Percentiles rank a stretch among this genome's conserved stretches.
Conservation (phyloP, 2,888 invertebrate species). For the Crepidodera aurea region DNA sequence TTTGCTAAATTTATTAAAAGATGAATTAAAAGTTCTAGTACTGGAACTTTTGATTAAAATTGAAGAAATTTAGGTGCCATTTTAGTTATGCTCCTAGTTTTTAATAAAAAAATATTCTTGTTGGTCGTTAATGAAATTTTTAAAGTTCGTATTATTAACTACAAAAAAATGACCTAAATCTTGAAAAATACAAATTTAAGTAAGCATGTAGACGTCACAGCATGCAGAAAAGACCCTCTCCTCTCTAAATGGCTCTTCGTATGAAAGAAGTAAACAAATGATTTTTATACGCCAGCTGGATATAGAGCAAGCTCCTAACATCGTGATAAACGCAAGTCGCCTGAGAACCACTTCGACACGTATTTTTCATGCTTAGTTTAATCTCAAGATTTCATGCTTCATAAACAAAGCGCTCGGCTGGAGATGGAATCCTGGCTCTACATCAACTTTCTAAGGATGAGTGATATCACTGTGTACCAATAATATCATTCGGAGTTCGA, state of each 20-base stretch:
- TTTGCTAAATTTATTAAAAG: too few relatives aligned
- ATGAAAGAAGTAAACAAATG: constrained; percentile 17
- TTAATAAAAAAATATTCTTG: too few relatives aligned
- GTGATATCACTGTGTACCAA: constrained; percentile 8
- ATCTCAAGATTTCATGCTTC: constrained; percentile 34
- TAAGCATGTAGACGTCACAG: not conserved
- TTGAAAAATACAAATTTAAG: too few relatives aligned
- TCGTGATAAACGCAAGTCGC: constrained; percentile 17
- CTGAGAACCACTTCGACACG: constrained; percentile 17
- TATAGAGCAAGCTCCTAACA: constrained; percentile 14
- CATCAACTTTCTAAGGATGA: not conserved
- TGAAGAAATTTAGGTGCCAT: too few relatives aligned
- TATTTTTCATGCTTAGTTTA: constrained; percentile 36
- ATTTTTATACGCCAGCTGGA: constrained; percentile 15
- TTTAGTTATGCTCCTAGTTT: too few relatives aligned
- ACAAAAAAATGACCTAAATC: too few relatives aligned
- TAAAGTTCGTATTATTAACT: too few relatives aligned
- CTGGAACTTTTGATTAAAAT: too few relatives aligned
- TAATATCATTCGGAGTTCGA: constrained; percentile 3
- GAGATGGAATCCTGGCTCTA: constrained; percentile 3
- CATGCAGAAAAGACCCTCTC: not conserved
- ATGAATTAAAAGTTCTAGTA: too few relatives aligned
- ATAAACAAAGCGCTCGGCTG: constrained; percentile 26
- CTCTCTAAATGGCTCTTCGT: not conserved
- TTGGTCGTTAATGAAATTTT: too few relatives aligned